phyloP scores from a whole-genome alignment of 2,888 invertebrate genomes.

The Phlogophora meticulosa region DNA sequence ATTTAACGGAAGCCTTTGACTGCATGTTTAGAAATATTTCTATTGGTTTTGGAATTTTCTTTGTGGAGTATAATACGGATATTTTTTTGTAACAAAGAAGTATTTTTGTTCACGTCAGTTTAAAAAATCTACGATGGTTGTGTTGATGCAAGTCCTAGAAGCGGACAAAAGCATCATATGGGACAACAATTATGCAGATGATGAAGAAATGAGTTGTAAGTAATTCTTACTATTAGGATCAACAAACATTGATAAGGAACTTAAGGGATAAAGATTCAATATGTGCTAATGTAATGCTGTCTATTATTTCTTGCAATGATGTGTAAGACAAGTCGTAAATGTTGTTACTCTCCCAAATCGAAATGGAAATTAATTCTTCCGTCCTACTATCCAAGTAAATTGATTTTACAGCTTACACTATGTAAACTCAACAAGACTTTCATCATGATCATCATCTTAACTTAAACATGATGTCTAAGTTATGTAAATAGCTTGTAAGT shows the following conservation, averaged over 20 bases:
- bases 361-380: slow-evolving; percentile 43
- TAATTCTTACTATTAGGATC: neutral
- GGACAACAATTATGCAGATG: neutral
- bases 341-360: slow-evolving; percentile 44
- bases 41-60: slow-evolving; percentile 6
- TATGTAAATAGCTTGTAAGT: slow-evolving; percentile 33
- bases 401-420: slow-evolving; percentile 17
- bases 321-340: slow-evolving; percentile 17
- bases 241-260: neutral
- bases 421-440: slow-evolving; percentile 32
- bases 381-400: slow-evolving; percentile 42
- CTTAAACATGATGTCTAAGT: slow-evolving; percentile 23
- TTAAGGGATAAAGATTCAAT: neutral
- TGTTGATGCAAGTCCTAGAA: neutral
- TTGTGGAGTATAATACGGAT: neutral
- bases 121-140: neutral
- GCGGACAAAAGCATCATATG: neutral
- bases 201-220: neutral
- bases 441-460: too few relatives aligned
- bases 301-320: slow-evolving; percentile 2
- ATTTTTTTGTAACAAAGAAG: neutral
- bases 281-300: too few relatives aligned
- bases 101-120: neutral
- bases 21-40: slow-evolving; percentile 1
- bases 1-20: slow-evolving; percentile 40